Evolutionary conservation across 35 echinoderm and acorn worm genomes (phyloP), one percentile per base, ranked within the genome.

Genomic region (Apostichopus parvimensis): DNA sequence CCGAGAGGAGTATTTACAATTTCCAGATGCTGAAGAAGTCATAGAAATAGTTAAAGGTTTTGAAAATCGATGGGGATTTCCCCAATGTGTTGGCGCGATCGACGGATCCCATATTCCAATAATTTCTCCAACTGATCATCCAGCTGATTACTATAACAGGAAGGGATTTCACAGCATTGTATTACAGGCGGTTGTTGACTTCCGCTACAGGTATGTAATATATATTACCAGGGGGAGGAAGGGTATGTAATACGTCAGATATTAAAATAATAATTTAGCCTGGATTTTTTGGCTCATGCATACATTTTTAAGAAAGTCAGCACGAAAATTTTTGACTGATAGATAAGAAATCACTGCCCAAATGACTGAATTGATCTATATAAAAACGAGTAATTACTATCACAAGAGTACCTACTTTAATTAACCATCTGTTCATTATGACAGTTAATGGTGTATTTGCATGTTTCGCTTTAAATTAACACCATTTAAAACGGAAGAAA

Each of bases 41-140:
- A 2, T 81, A 14, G 79, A 58, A 5, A 90, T 83, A 8, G 53
- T 96, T 10, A 22, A 57, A 60, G 79, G 92, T 24, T 93, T 93
- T 87, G 64, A 90, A 61, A 70, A 54, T 82, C 6, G 79, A 56
- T 82, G 79, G 53, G 22, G 83, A 5, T 93, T 93, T 55, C 92
- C 92, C 1, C 92, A 93, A 60, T 68, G 61, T 56, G 82, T 93
- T 56, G 92, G 92, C 53, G 84, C 92, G 4, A 88, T 93, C 88
- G 92, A 93, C 56, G 92, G 92, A 23, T 75, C 60, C 6, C 92
- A 93, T 55, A 93, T 93, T 86, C 92, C 82, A 0, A 93, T 93
- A 4, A 17, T 78, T 13, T 86, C 92, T 56, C 92, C 92, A 88
- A 12, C 9, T 56, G 73, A 77, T 7, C 88, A 88, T 23, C 25